Evolutionary conservation across 1,140 invertebrate genomes (phyloP), one percentile per base, ranked within the genome.

Genomic region (Trissolcus basalis): DNA sequence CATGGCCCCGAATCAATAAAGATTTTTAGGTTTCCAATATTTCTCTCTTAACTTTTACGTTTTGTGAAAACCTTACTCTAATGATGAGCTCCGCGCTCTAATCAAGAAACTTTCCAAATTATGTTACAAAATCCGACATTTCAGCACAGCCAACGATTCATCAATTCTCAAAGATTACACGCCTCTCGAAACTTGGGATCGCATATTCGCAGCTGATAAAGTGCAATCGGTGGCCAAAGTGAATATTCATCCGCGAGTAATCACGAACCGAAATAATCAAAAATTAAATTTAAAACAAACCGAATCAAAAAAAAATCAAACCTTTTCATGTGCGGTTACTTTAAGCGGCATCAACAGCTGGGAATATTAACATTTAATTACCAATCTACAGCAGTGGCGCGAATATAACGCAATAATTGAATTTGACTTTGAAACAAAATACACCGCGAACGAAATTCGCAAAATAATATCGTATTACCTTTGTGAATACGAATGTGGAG

Each of bases 1-100:
- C 44, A 19, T 15, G 53, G 45, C 56, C 51, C 32, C 44, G 44
- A 41, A 71, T 77, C 73, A 54, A 70, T 77, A 65, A 61, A 48
- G 65, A 65, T 75, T 36, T 27, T 39, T 2, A 43, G 39, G 12
- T 27, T 33, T 41, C 44, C 49, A 67, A 77, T 65, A 55, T 59
- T 55, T 60, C 2, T 6, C 19, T 27, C 27, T 39, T 16, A 39
- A 49, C 65, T 60, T 59, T 65, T 55, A 41, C 47, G 53, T 76
- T 69, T 54, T 61, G 48, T 64, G 54, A 53, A 63, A 63, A 32
- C 2, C 36, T 76, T 58, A 45, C 45, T 49, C 41, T 35, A 75
- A 69, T 64, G 54, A 59, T 33, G 12, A 39, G 14, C 13, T 60
- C 39, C 1, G 19, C 19, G 19, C 59, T 39, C 53, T 64, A 60